Conservation (phyloP, 2,113 vertebrate species). For the Laticauda laticaudata region DNA sequence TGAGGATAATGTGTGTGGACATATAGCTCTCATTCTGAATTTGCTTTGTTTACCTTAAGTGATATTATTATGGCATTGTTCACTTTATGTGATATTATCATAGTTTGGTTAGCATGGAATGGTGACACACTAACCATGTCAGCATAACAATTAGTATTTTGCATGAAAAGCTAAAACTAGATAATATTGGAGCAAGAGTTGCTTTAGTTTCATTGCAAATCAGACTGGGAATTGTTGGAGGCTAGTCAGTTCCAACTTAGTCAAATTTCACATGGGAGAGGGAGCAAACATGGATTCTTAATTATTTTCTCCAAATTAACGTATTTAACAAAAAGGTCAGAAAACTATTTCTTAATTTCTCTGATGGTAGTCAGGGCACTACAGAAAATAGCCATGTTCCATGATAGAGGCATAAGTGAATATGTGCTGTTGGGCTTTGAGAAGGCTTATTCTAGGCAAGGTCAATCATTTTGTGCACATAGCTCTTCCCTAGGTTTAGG, state of each 20-base stretch:
- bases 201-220: not conserved
- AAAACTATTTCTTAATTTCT: not conserved
- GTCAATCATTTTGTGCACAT: not conserved
- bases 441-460: not conserved
- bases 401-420: not conserved
- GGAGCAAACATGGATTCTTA: not conserved
- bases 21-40: not conserved
- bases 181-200: not conserved
- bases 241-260: not conserved
- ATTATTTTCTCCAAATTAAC: not conserved
- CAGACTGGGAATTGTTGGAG: not conserved
- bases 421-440: not conserved
- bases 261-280: not conserved
- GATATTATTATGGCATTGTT: too few species aligned
- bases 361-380: not conserved
- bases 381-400: not conserved
- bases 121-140: not conserved
- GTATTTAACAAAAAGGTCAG: not conserved
- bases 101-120: not conserved
- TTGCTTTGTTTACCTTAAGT: not conserved
- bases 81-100: not conserved
- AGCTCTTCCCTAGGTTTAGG: not conserved
- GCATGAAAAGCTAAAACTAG: not conserved
- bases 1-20: not conserved
- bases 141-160: not conserved